Evolutionary conservation across 2,888 invertebrate species (phyloP), one percentile per base, ranked within the genome.

Genomic region (Pheosia tremula): DNA sequence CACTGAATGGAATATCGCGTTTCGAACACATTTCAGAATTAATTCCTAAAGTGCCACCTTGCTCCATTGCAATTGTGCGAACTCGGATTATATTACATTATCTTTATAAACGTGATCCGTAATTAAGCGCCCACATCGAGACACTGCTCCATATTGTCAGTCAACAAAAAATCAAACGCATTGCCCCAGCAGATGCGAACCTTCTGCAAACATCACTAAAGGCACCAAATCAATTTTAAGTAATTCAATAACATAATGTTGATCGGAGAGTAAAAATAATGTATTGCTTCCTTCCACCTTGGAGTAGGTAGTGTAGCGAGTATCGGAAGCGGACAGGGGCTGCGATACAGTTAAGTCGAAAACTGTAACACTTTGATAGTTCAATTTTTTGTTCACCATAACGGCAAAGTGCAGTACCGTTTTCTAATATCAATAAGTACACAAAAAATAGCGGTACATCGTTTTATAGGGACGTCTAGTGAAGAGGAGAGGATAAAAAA

Each of bases 211-310:
- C 84, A 88, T 64, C 69, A 74, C 80, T 78, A 77, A 80, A 83
- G 79, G 85, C 79, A 85, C 81, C 79, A 83, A 89, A 89, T 90
- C 87, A 90, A 88, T 89, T 87, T 90, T 81, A 83, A 91, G 93
- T 92, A 92, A 93, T 93, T 91, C 92, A 91, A 93, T 93, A 93
- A 93, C 93, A 89, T 91, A 91, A 92, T 89, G 90, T 88, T 82
- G 88, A 92, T 90, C 86, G 85, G 78, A 74, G 77, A 82, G 84
- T 87, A 88, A 88, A 87, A 83, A 84, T 89, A 90, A 93, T 89
- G 85, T 91, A 92, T 93, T 89, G 89, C 93, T 93, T 93, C 93
- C 93, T 93, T 88, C 87, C 93, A 93, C 92, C 92, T 92, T 92
- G 85, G 81, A 85, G 78, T 77, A 69, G 72, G 72, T 76, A 79